These are phyloP conservation scores for Chaetops frenatus DNA, from an alignment of 2,113 vertebrate genomes.

Conservation along the genomic window DNA sequence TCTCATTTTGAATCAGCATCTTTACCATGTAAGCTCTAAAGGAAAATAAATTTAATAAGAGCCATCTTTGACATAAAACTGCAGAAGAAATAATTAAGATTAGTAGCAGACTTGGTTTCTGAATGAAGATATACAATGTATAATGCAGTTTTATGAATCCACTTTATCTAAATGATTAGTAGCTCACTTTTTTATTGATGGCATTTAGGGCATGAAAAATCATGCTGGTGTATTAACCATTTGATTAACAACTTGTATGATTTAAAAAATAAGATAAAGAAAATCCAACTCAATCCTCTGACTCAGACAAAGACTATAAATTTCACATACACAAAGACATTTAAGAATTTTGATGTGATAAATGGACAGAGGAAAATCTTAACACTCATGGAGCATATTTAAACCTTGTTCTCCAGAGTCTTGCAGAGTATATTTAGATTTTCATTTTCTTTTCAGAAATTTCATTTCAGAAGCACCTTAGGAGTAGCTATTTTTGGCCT, in stretches of 20 bases:
- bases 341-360: neutral
- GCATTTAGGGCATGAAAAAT: neutral
- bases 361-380: neutral
- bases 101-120: neutral
- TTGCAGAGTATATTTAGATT: neutral
- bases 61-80: neutral
- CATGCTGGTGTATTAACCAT: neutral
- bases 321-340: neutral
- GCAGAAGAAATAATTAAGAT: slow-evolving; percentile 20
- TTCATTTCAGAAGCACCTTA: slow-evolving; percentile 13
- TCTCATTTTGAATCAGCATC: neutral
- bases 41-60: slow-evolving; percentile 36
- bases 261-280: neutral
- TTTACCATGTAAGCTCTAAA: neutral
- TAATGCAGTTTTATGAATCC: neutral
- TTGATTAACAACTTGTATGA: neutral
- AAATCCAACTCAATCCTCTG: neutral
- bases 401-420: slow-evolving; percentile 6
- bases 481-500: slow-evolving; percentile 10
- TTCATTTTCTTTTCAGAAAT: slow-evolving; percentile 21
- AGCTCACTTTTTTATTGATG: neutral
- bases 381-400: neutral
- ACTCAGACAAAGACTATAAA: neutral
- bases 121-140: neutral
- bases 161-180: slow-evolving; percentile 22